Evolutionary conservation across 2,888 invertebrate species (phyloP).

Genomic region (Sarcophaga caerulescens): DNA sequence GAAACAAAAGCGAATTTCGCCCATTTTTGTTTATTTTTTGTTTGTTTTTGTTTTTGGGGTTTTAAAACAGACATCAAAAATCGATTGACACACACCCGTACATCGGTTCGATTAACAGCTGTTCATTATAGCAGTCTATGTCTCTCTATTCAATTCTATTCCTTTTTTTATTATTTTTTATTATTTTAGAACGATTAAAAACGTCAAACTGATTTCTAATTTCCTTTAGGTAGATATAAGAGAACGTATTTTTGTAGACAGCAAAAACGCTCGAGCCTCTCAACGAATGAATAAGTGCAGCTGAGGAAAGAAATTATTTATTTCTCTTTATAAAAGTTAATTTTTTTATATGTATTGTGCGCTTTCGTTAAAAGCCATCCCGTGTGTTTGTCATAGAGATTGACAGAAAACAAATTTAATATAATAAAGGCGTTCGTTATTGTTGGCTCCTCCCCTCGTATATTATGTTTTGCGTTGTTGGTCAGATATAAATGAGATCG

Average conservation of each 20-base stretch:
- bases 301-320: background rate
- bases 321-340: conserved; percentile 6
- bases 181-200: background rate
- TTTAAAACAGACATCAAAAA: too few relatives aligned
- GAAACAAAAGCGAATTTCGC: background rate
- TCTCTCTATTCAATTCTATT: too few relatives aligned
- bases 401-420: background rate
- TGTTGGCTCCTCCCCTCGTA: conserved; percentile 28
- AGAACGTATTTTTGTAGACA: too few relatives aligned
- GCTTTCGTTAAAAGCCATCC: background rate
- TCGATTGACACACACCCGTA: background rate
- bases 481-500: background rate
- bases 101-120: conserved; percentile 52
- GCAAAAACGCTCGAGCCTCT: background rate
- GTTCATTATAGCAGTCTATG: conserved; percentile 25
- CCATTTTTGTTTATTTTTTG: too few relatives aligned
- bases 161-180: too few relatives aligned
- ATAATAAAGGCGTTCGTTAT: conserved; percentile 17
- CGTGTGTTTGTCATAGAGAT: background rate
- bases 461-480: conserved; percentile 20
- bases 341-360: background rate
- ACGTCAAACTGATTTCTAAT: conserved; percentile 29
- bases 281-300: conserved; percentile 25
- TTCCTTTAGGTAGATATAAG: background rate
- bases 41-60: too few relatives aligned